Evolutionary conservation across 1,140 invertebrate genomes (phyloP).

Genomic region (Schmidtea mediterranea): DNA sequence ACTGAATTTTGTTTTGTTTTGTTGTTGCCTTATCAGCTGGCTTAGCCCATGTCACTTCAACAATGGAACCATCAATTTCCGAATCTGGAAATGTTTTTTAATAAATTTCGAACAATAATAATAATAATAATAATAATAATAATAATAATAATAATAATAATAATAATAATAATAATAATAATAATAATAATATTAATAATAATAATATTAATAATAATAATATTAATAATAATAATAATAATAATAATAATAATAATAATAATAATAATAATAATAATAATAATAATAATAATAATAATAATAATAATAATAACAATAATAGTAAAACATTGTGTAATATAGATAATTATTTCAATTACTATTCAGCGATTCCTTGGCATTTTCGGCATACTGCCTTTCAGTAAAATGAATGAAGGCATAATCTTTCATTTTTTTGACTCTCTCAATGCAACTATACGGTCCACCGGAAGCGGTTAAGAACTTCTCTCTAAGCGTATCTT

Average conservation of each 20-base stretch:
- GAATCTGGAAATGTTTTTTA: constrained; percentile 8
- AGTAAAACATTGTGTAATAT: no score
- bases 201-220: no score
- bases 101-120: background rate
- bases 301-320: no score
- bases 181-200: no score
- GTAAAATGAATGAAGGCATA: constrained; percentile 27
- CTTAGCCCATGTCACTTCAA: constrained; percentile 22
- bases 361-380: constrained; percentile 15
- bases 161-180: no score
- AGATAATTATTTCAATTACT: no score
- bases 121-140: background rate
- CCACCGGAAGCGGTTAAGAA: background rate
- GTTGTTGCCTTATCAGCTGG: constrained; percentile 15
- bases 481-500: constrained; percentile 12
- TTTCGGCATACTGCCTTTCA: constrained; percentile 17
- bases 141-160: no score
- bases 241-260: no score
- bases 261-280: no score
- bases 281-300: no score
- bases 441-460: constrained; percentile 14
- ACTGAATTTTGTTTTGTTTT: constrained; percentile 6
- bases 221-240: no score
- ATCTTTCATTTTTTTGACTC: constrained; percentile 24
- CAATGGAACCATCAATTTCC: constrained; percentile 14